Evolutionary conservation across 1,140 invertebrate genomes (phyloP), one percentile per base, ranked within the genome.

Genomic region (Drosophila bocki): DNA sequence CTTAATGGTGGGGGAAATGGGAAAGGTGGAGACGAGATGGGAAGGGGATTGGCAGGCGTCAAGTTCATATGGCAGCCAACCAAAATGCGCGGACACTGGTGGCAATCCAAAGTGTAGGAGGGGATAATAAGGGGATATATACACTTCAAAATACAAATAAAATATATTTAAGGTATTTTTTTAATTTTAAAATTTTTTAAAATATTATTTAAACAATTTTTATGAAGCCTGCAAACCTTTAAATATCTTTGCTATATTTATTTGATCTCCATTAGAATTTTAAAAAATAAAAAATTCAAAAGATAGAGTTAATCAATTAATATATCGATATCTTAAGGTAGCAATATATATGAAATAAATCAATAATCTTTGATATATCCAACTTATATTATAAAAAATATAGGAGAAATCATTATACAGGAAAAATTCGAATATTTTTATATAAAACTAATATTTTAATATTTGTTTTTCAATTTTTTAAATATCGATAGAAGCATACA

Each of bases 51-150:
- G 67, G 67, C 60, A 70, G 65, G 81, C 68, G 75, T 68, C 74
- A 79, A 87, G 76, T 82, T 86, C 79, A 82, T 68, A 79, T 76
- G 80, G 80, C 84, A 87, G 78, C 85, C 84, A 87, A 87, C 84
- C 84, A 87, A 87, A 72, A 87, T 80, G 84, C 84, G 85, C 84
- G 84, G 80, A 88, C 83, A 88, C 47, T 76, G 76, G 42, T 42
- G 60, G 59, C 26, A 35, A 48, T 69, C 29, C 32, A 17, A 65
- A 37, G 13, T 19, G 17, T 32, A 35, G 41, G 26, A 32, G 57
- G 39, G 17, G 57, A 11, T 44, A 29, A 26, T 15, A 22, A 22
- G 53, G 50, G 50, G n/a, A 12, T n/a, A 17, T 3, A 6, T 1
- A 33, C 50, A 51, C 50, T 12, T 17, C 1, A 51, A 32, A 19